These are phyloP conservation scores for Drosophila rhopaloa DNA, from an alignment of 1,140 invertebrate genomes.

Conservation along the genomic window DNA sequence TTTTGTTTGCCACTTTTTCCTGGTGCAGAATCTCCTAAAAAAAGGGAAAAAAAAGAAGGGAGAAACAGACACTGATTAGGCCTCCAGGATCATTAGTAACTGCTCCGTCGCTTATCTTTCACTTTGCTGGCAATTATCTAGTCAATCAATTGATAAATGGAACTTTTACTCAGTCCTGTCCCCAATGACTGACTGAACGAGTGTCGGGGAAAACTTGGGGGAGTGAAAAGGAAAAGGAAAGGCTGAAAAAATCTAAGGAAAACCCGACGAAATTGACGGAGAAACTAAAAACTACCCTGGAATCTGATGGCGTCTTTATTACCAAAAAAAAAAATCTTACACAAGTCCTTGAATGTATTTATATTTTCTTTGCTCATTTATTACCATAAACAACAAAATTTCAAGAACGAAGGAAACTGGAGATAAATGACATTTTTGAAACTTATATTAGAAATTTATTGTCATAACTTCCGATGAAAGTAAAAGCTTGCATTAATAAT, in stretches of 20 bases:
- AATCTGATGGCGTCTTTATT: not conserved
- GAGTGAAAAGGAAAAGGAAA: not conserved
- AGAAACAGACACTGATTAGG: constrained; percentile 34
- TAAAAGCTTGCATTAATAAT: no score
- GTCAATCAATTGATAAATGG: constrained; percentile 81
- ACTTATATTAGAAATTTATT: no score
- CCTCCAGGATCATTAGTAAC: constrained; percentile 50
- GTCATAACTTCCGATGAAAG: no score
- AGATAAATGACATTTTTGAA: no score
- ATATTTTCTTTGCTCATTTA: no score
- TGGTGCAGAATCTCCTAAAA: constrained; percentile 16
- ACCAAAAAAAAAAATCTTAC: no score
- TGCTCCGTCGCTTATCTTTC: constrained; percentile 40
- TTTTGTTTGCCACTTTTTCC: constrained; percentile 26
- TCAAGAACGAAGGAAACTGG: no score
- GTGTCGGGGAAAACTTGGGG: not conserved
- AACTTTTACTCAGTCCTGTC: constrained; percentile 49
- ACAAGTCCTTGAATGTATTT: no score
- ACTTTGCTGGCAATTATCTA: constrained; percentile 74
- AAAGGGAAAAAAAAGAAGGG: not conserved
- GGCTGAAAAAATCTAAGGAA: not conserved
- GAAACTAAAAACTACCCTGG: not conserved
- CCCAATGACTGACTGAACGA: constrained; percentile 40
- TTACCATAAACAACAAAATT: no score
- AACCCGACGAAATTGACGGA: not conserved